Base-by-base conservation (phyloP, 1,140 invertebrate species). In the Zaprionus ornatus region DNA sequence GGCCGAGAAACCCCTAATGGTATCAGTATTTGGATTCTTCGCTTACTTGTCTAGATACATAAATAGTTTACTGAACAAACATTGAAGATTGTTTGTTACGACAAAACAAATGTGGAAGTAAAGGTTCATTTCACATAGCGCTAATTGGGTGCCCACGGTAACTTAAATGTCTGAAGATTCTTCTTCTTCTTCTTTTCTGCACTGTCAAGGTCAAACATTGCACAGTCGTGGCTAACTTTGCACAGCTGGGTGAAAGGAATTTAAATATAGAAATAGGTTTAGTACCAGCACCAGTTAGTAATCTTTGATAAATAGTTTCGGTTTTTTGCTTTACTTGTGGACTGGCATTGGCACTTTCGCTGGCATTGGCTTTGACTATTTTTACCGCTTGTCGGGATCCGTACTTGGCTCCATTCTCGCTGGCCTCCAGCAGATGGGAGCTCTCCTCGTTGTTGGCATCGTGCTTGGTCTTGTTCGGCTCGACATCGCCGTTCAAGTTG, bases 321-420 rank as follows among this genome's bases (percentile, higher is more conserved):
- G 25, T 23, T 68, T 45, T 45, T 70, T 57, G 80, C 45, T 80
- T 65, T 65, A 86, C 83, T 77, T 87, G 80, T 25, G 68, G 73
- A 57, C 70, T 77, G 75, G 70, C 82, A 86, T 80, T 86, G n/a
- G 59, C 69, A 66, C 59, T 57, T 23, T 62, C 70, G 29, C 56
- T 73, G 57, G 63, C 80, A 72, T 79, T 66, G 70, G 50, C 75
- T 74, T 84, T 88, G 57, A 88, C 37, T 48, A 88, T 88, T 81
- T 88, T 91, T 81, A 92, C 87, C 74, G 91, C 82, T 86, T 91
- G 84, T 32, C 85, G 81, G 72, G 87, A 92, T 55, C 91, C 91
- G 74, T 92, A 92, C 60, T 92, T 92, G 75, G 80, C 91, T 10
- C 82, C 91, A 69, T 80, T 92, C 15, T 79, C 91, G 48, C 70